A percentile compares a stretch with the other conserved stretches of the same genome.
phyloP scores from a whole-genome alignment of 2,888 invertebrate species.

The Polia nebulosa region DNA sequence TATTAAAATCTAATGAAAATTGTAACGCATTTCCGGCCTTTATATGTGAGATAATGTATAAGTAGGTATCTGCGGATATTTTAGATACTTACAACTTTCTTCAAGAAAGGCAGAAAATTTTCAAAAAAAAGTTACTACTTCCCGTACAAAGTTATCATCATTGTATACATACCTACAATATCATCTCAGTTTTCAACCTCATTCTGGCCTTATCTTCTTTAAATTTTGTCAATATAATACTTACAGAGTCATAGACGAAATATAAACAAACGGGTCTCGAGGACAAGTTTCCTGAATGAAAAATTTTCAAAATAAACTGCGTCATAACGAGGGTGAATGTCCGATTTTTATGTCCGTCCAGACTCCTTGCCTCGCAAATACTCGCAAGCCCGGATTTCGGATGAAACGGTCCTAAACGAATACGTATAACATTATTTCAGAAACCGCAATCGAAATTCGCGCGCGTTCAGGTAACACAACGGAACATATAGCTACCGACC shows the following conservation, averaged over 20 bases:
- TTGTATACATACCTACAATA: no score
- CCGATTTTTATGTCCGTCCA: conserved; percentile 63
- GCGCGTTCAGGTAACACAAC: conserved; percentile 57
- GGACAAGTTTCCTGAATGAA: conserved; percentile 55
- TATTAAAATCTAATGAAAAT: background rate
- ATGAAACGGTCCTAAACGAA: conserved; percentile 9
- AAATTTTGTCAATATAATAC: background rate
- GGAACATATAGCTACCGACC: conserved; percentile 39
- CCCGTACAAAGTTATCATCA: no score
- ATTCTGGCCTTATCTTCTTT: background rate
- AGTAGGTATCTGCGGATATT: no score
- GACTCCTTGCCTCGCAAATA: background rate
- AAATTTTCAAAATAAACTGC: conserved; percentile 41
- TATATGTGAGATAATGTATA: no score
- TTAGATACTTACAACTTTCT: no score
- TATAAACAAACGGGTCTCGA: conserved; percentile 38
- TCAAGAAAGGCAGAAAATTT: no score
- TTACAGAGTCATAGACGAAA: conserved; percentile 26
- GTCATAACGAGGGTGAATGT: conserved; percentile 66
- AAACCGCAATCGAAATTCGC: conserved; percentile 35
- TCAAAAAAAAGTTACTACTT: no score
- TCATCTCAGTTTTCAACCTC: background rate
- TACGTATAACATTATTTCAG: conserved; percentile 30
- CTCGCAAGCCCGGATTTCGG: background rate
- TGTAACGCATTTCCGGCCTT: background rate